These are phyloP conservation scores for Prionace glauca DNA, from an alignment of 2,797 vertebrate genomes.

Conservation along the genomic window DNA sequence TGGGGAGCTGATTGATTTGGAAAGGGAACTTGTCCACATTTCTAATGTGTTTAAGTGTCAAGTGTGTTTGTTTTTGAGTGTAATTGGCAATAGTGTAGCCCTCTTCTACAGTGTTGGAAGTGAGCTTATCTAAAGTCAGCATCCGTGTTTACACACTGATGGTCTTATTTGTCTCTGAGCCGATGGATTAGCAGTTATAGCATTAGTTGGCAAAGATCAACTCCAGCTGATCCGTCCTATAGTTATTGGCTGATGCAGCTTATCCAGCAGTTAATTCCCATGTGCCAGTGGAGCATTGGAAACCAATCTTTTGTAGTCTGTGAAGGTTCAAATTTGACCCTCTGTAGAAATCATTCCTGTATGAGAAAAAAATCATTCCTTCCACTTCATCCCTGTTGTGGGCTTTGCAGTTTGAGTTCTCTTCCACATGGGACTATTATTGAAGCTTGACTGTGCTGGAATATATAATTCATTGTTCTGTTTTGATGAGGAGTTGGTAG, in stretches of 20 bases:
- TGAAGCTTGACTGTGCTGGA: neutral
- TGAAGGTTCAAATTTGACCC: neutral
- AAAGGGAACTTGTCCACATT: neutral
- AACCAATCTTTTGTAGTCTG: neutral
- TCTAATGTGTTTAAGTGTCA: neutral
- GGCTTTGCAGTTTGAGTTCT: neutral
- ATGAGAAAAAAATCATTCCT: neutral
- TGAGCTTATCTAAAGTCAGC: neutral
- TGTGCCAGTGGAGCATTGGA: neutral
- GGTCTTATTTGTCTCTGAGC: neutral
- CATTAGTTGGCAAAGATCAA: conserved; percentile 1
- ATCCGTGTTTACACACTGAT: neutral
- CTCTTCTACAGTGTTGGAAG: neutral
- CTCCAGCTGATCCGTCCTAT: no score
- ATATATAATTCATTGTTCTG: neutral
- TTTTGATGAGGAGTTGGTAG: neutral
- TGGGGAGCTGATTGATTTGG: neutral
- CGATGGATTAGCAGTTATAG: neutral
- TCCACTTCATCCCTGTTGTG: neutral
- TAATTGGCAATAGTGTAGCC: neutral
- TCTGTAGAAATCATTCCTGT: neutral
- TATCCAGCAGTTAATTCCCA: neutral
- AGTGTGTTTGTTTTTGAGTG: neutral
- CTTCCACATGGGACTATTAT: neutral
- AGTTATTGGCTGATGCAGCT: neutral